Percentiles rank a stretch among this genome's conserved stretches.
Conservation (phyloP, 1,140 invertebrate species). For the Temnothorax curvispinosus region DNA sequence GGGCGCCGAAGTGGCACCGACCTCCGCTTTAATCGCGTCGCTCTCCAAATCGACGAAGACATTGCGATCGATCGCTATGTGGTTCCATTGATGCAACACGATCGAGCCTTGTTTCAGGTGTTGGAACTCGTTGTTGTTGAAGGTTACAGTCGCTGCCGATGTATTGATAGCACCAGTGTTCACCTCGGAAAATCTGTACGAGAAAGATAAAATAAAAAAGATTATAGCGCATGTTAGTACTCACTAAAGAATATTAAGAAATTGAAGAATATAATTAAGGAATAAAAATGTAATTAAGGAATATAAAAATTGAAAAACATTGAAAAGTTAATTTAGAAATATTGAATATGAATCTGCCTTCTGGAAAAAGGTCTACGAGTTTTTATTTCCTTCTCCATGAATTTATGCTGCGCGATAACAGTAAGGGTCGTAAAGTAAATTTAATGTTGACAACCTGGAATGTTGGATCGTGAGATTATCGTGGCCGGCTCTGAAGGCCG, state of each 20-base stretch:
- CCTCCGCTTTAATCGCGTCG: slow-evolving; percentile 85
- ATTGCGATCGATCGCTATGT: slow-evolving; percentile 88
- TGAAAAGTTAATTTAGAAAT: neutral
- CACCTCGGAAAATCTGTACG: slow-evolving; percentile 88
- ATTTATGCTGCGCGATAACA: neutral
- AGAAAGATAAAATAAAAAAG: neutral
- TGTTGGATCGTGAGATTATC: slow-evolving; percentile 89
- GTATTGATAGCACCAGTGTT: slow-evolving; percentile 88
- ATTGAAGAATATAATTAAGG: neutral
- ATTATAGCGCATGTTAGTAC: neutral
- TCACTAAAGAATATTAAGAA: slow-evolving; percentile 1
- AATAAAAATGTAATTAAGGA: neutral
- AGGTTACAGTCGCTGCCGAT: slow-evolving; percentile 87
- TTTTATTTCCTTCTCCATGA: neutral
- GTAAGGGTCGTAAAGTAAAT: slow-evolving; percentile 1
- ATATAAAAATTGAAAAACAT: neutral
- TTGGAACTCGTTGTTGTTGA: slow-evolving; percentile 88
- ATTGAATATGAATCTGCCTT: neutral
- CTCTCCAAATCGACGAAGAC: slow-evolving; percentile 87
- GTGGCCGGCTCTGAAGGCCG: slow-evolving; percentile 88
- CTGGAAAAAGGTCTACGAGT: neutral
- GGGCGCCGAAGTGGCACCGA: slow-evolving; percentile 79
- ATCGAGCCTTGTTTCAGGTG: slow-evolving; percentile 86
- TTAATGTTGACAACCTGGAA: slow-evolving; percentile 86
- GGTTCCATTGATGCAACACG: slow-evolving; percentile 88